Evolutionary conservation across 2,797 vertebrate genomes (phyloP).

Genomic region (Lithobates sylvaticus): DNA sequence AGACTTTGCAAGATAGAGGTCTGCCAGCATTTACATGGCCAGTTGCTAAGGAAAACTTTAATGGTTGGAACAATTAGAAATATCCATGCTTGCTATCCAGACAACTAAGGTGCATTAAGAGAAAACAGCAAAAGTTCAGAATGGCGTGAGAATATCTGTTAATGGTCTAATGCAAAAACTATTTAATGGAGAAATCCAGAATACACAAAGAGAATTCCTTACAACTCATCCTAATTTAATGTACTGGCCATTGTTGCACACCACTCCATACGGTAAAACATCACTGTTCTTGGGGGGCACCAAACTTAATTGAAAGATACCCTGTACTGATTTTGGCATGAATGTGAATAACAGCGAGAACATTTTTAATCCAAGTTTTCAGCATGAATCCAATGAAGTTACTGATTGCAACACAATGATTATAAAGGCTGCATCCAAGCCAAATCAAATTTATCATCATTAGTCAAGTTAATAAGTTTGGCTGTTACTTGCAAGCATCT

Average conservation of each 20-base stretch:
- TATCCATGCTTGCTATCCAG: not conserved
- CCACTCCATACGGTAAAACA: too few species aligned
- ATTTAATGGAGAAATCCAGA: too few species aligned
- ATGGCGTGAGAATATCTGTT: too few species aligned
- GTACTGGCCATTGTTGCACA: too few species aligned
- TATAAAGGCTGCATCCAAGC: constrained; percentile 14
- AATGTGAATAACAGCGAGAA: not conserved
- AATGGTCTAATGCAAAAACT: too few species aligned
- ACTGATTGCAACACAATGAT: constrained; percentile 28
- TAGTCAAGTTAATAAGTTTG: constrained; percentile 53
- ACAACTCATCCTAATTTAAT: too few species aligned
- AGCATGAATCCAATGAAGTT: not conserved
- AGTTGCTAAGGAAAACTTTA: not conserved
- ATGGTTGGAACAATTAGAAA: not conserved
- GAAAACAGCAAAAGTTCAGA: too few species aligned
- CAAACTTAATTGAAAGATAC: not conserved
- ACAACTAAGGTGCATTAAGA: not conserved
- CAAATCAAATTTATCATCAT: constrained; percentile 55
- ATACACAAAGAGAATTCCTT: too few species aligned
- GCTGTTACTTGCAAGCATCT: constrained; percentile 24
- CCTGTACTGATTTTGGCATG: not conserved
- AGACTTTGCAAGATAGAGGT: not conserved
- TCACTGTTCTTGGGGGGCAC: not conserved
- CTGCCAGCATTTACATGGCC: not conserved
- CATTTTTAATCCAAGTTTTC: not conserved